Percentiles rank a stretch among this genome's conserved stretches.
Conservation (phyloP, 2,888 invertebrate species). For the Caenorhabditis doughertyi region DNA sequence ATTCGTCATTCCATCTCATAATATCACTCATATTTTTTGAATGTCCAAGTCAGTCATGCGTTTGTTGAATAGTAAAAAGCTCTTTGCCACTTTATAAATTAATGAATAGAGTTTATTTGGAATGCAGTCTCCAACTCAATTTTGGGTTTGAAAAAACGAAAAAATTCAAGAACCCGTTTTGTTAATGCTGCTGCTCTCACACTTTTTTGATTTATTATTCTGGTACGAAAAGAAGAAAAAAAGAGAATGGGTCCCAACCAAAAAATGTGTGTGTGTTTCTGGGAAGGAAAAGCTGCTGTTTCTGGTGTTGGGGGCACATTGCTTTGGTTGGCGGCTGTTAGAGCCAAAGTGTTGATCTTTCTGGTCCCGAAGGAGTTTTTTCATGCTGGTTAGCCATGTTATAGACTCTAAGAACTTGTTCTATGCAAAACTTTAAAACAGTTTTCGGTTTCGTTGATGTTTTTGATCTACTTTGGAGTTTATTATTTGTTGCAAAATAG, state of each 20-base stretch:
- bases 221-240: constrained; percentile 19
- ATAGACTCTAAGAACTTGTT: constrained; percentile 9
- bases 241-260: constrained; percentile 22
- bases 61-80: neutral
- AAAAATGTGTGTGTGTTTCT: constrained; percentile 30
- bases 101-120: constrained; percentile 16
- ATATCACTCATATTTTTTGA: constrained; percentile 5
- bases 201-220: constrained; percentile 57
- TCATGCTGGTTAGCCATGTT: constrained; percentile 2
- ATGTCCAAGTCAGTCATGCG: constrained; percentile 24
- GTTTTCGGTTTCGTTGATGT: neutral
- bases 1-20: neutral
- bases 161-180: constrained; percentile 9
- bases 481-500: too few relatives aligned
- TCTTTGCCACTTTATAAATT: constrained; percentile 38
- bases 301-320: constrained; percentile 21
- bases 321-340: constrained; percentile 26
- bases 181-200: constrained; percentile 6
- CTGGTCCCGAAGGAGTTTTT: constrained; percentile 44
- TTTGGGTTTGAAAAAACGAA: neutral
- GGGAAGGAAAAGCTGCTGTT: constrained; percentile 34
- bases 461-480: too few relatives aligned
- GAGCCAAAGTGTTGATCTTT: constrained; percentile 55
- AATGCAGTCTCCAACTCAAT: neutral
- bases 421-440: neutral